Base-by-base conservation (phyloP, 2,888 invertebrate genomes). In the Oligia strigilis region DNA sequence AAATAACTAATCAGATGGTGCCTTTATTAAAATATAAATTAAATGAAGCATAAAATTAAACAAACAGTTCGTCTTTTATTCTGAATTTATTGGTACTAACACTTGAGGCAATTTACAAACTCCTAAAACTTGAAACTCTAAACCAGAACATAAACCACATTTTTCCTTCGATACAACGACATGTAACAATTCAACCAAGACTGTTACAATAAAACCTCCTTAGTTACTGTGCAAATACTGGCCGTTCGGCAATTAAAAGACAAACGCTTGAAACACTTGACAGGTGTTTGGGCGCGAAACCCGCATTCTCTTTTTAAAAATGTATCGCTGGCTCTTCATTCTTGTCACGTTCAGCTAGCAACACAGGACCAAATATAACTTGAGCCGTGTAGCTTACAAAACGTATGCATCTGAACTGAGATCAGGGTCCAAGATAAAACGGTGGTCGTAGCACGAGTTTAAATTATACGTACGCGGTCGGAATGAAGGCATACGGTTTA, bases 241-340 rank as follows among this genome's bases (percentile, higher is more conserved):
- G 87, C 84, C 78, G 84, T 80, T 81, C 81, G 82, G 85, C 85
- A 90, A 90, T 89, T 88, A 90, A 91, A 92, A 90, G 84, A 90
- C 86, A 83, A 91, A 91, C 87, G 89, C 89, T 90, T 84, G 73
- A 80, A 89, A 90, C 93, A 94, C 92, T 92, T 93, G 94, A 94
- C 94, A 95, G 94, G 91, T 95, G 95, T 92, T 92, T 91, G 92
- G 92, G 92, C 94, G 94, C 92, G 90, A 92, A 92, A 91, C 95
- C 94, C 95, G 95, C 95, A 95, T 95, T 93, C 93, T 92, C 90
- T 92, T 93, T 93, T 93, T 87, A 90, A 94, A 93, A 93, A 92
- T 89, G 89, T 89, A 91, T 91, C 90, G 83, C 84, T 80, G 83
- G 88, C 80, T 80, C 91, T 89, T 90, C 89, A 95, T 95, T 93